Conservation (phyloP, 2,113 vertebrate species). For the Oophaga pumilio region DNA sequence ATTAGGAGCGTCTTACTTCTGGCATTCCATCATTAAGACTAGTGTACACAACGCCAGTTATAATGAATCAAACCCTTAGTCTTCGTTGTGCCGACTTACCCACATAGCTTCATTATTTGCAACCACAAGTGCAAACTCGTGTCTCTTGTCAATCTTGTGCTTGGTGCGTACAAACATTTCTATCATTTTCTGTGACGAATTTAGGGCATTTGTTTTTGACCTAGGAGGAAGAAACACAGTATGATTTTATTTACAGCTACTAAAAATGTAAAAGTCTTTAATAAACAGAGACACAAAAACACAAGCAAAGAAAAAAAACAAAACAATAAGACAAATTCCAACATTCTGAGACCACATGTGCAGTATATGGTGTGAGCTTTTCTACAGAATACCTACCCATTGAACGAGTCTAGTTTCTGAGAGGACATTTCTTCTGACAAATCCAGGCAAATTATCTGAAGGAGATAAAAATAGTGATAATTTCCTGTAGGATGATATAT, state of each 20-base stretch:
- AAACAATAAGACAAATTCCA: background rate
- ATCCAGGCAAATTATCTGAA: slow-evolving; percentile 92
- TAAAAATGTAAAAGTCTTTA: background rate
- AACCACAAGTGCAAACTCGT: slow-evolving; percentile 92
- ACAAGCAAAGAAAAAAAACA: background rate
- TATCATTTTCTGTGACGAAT: slow-evolving; percentile 97
- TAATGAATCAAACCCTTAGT: background rate
- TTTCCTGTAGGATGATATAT: too few species aligned
- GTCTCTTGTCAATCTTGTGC: slow-evolving; percentile 93
- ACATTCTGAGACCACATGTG: background rate
- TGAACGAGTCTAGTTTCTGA: slow-evolving; percentile 90
- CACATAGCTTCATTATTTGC: slow-evolving; percentile 91
- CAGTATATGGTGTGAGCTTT: too few species aligned
- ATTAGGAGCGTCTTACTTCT: too few species aligned
- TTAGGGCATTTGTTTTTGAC: slow-evolving; percentile 90
- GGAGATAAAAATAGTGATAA: background rate
- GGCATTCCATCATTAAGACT: too few species aligned
- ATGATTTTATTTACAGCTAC: too few species aligned
- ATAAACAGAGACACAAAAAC: too few species aligned
- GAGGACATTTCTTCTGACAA: slow-evolving; percentile 95
- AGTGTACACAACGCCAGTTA: too few species aligned
- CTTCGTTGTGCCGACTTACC: slow-evolving; percentile 71
- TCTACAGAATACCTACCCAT: slow-evolving; percentile 74
- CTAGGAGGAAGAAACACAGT: slow-evolving; percentile 62
- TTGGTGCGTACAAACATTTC: slow-evolving; percentile 98